Conservation (phyloP, 2,113 vertebrate species). For the Butorides virescens region DNA sequence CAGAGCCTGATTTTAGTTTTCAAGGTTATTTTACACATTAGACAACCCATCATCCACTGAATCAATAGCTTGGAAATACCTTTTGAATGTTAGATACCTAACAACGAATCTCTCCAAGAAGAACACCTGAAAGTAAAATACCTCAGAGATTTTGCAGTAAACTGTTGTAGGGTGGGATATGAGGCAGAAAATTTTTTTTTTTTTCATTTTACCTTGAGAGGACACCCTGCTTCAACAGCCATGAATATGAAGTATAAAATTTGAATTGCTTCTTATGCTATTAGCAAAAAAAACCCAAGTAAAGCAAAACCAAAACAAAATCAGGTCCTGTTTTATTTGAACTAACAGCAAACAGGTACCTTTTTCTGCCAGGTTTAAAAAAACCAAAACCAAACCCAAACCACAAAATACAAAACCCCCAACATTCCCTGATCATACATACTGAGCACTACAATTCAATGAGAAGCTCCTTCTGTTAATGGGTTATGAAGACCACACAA, state of each 20-base stretch:
- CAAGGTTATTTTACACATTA: constrained; percentile 14
- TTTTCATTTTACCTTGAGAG: background rate
- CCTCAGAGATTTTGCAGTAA: background rate
- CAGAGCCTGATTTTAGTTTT: background rate
- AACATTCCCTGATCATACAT: background rate
- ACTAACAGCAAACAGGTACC: background rate
- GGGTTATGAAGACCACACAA: background rate
- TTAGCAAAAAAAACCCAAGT: background rate
- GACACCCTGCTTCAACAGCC: background rate
- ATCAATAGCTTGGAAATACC: background rate
- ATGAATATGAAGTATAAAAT: background rate
- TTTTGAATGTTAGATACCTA: background rate
- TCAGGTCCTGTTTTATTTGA: background rate
- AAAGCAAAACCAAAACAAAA: background rate
- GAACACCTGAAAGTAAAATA: background rate
- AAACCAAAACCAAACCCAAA: background rate
- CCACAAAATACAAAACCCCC: background rate
- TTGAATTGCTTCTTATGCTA: background rate
- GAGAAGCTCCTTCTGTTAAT: background rate
- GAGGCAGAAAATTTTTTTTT: background rate
- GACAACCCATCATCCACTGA: background rate
- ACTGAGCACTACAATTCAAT: background rate
- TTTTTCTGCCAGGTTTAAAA: background rate
- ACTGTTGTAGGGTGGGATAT: background rate
- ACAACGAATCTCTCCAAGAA: background rate